phyloP scores from a whole-genome alignment of 2,888 invertebrate genomes.

The Hololepta plana region DNA sequence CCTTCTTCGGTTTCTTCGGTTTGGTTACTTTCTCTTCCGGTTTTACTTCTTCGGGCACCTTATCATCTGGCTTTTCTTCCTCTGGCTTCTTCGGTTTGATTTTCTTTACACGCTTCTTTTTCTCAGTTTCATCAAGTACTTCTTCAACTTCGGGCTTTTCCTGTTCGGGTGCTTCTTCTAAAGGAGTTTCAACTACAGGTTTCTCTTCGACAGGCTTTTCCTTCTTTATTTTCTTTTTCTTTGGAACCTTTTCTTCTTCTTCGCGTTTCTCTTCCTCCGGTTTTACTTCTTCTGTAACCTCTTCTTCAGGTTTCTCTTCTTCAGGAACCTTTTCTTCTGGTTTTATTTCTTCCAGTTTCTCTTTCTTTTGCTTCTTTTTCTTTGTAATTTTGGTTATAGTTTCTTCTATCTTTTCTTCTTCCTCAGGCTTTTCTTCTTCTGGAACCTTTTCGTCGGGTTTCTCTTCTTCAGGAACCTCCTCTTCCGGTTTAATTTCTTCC shows the following conservation, averaged over 20 bases:
- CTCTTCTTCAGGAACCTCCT: slow-evolving; percentile 9
- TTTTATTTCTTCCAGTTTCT: slow-evolving; percentile 6
- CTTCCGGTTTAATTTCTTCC: slow-evolving; percentile 5
- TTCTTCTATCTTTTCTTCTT: slow-evolving; percentile 7
- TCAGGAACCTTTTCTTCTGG: slow-evolving; percentile 7
- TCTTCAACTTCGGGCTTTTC: slow-evolving; percentile 6
- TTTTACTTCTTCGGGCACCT: slow-evolving; percentile 5
- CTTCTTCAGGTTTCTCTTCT: slow-evolving; percentile 7
- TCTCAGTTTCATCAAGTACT: slow-evolving; percentile 6
- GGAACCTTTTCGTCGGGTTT: slow-evolving; percentile 7
- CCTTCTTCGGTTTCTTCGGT: slow-evolving; percentile 7
- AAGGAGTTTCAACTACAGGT: slow-evolving; percentile 5
- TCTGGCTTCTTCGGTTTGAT: slow-evolving; percentile 36
- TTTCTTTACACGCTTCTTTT: slow-evolving; percentile 8
- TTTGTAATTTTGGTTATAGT: too few relatives aligned
- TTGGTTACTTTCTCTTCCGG: slow-evolving; percentile 9
- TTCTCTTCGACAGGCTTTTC: slow-evolving; percentile 6
- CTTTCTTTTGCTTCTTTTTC: too few relatives aligned
- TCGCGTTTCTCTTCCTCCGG: slow-evolving; percentile 8
- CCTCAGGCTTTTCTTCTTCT: slow-evolving; percentile 7
- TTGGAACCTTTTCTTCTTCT: slow-evolving; percentile 6
- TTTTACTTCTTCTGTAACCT: slow-evolving; percentile 6
- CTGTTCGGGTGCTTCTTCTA: slow-evolving; percentile 7
- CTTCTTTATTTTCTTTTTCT: too few relatives aligned
- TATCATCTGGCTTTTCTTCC: slow-evolving; percentile 13